Evolutionary conservation across 1,140 invertebrate species (phyloP), one percentile per base, ranked within the genome.

Genomic region (Rhopalosiphum padi): DNA sequence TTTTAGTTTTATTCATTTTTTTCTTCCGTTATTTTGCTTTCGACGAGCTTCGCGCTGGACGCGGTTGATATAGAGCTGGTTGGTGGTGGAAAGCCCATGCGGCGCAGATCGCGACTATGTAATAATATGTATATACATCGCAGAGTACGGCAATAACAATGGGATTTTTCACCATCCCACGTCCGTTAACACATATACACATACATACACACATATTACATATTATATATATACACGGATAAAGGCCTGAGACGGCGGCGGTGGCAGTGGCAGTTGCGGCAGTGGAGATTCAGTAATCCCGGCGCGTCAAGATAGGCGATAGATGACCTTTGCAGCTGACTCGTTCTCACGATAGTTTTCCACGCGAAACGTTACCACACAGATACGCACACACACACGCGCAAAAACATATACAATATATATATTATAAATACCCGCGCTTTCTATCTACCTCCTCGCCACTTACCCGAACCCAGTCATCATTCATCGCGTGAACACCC

Each of bases 301-400:
- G 48, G 91, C 91, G 82, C 55, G 91, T 93, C 91, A 93, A 93
- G 91, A 93, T 93, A 86, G 91, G 91, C 91, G 91, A 93, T 93
- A 93, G 91, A 93, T 93, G 91, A 93, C 91, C 91, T 93, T 93
- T 85, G 91, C 91, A 93, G 91, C 91, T 93, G 91, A 86, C 91
- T 43, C 82, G 91, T 93, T 93, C 91, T 37, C 91, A 93, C 91
- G 91, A 83, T 86, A 86, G 91, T 93, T 93, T 85, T 93, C 91
- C 91, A 86, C 91, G 91, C 91, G 91, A 93, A 93, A 93, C 91
- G 43, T 48, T 55, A 55, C 87, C 87, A 37, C 22, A n/a, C 46
- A 88, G 46, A 51, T 22, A 41, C 53, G 8, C 35, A 87, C 11
- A 30, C n/a, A 51, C 21, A 37, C n/a, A 89, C 35, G 60, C 2